Percentiles rank a stretch among this genome's conserved stretches.
phyloP scores from a whole-genome alignment of 2,113 vertebrate species.

The Seriola aureovittata region DNA sequence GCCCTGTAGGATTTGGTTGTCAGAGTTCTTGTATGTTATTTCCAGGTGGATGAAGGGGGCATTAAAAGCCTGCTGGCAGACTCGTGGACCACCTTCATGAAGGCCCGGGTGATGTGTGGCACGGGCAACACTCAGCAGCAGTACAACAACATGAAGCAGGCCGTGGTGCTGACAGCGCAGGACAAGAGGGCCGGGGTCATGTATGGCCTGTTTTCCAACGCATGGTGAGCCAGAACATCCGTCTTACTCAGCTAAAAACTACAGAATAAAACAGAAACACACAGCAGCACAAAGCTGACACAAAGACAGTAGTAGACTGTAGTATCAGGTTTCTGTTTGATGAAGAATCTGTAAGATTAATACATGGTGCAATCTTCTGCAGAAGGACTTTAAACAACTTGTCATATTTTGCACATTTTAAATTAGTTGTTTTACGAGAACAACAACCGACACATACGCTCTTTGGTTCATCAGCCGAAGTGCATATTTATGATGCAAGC shows the following conservation, averaged over 20 bases:
- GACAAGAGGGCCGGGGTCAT: slow-evolving; percentile 81
- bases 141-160: slow-evolving; percentile 86
- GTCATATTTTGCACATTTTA: too few relatives aligned
- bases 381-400: neutral
- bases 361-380: neutral
- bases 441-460: too few relatives aligned
- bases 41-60: slow-evolving; percentile 85
- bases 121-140: slow-evolving; percentile 81
- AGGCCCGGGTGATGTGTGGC: slow-evolving; percentile 86
- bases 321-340: neutral
- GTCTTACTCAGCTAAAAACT: too few relatives aligned
- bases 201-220: slow-evolving; percentile 87
- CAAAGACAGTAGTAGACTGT: neutral
- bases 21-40: neutral
- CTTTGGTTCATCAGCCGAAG: too few relatives aligned
- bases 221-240: slow-evolving; percentile 78
- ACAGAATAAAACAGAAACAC: too few relatives aligned
- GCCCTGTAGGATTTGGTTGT: neutral
- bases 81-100: slow-evolving; percentile 88
- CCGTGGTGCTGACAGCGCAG: slow-evolving; percentile 80
- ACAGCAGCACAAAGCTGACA: neutral
- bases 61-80: slow-evolving; percentile 77
- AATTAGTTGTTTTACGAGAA: too few relatives aligned
- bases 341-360: neutral
- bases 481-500: too few relatives aligned